phyloP scores from a whole-genome alignment of 92 coral and sea anemone genomes.

The Bergia sp. region DNA sequence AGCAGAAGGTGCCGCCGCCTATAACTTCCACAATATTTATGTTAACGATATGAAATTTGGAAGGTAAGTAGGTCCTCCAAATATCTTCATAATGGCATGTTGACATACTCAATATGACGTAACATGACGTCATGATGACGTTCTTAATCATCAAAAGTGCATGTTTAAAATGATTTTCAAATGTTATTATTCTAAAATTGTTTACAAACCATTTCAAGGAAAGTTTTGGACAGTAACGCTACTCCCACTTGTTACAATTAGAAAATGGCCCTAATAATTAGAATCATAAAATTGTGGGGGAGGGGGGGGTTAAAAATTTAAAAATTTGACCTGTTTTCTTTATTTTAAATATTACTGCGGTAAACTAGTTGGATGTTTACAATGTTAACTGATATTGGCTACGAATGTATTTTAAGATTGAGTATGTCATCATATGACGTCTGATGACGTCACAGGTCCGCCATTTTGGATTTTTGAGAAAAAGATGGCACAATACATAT shows the following conservation, averaged over 20 bases:
- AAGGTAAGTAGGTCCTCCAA: conserved; percentile 6
- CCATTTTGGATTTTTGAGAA: not conserved
- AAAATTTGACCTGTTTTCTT: conserved; percentile 3
- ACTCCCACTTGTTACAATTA: not conserved
- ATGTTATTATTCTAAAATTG: conserved; percentile 4
- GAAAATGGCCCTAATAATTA: not conserved
- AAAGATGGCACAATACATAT: not conserved
- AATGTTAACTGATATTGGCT: not conserved
- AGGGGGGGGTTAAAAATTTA: not conserved
- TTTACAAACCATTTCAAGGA: conserved; percentile 6
- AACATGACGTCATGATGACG: not conserved
- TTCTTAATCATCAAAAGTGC: not conserved
- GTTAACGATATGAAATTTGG: conserved; percentile 11
- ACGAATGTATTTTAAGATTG: not conserved
- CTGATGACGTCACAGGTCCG: conserved; percentile 9
- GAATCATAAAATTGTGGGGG: conserved; percentile 1
- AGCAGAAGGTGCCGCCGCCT: conserved; percentile 22
- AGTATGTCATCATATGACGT: not conserved
- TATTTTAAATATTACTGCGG: not conserved
- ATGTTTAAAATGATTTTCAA: not conserved
- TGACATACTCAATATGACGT: conserved; percentile 5
- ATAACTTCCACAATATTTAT: not conserved
- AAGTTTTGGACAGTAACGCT: not conserved
- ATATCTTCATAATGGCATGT: not conserved
- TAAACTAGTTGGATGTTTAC: not conserved